These are phyloP conservation scores for Anarsia innoxiella DNA, from an alignment of 2,888 invertebrate genomes.

Conservation along the genomic window DNA sequence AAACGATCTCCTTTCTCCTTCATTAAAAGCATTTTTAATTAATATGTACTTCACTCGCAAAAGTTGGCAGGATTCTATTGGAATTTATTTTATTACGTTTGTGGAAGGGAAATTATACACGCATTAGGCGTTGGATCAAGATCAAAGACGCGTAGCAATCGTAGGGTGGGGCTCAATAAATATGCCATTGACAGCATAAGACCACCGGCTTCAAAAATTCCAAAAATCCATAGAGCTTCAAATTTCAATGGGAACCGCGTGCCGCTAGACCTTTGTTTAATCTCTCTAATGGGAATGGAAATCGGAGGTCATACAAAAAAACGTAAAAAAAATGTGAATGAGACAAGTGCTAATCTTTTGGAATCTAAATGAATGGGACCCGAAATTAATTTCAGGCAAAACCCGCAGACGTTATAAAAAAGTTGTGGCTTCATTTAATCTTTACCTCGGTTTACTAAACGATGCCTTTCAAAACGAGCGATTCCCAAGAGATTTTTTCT, in stretches of 20 bases:
- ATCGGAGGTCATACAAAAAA: conserved; percentile 30
- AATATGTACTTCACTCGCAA: too few relatives aligned
- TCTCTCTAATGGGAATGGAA: conserved; percentile 21
- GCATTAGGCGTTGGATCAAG: too few relatives aligned
- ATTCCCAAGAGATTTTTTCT: conserved; percentile 24
- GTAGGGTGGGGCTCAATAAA: conserved; percentile 26
- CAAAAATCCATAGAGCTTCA: conserved; percentile 32
- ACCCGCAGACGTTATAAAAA: conserved; percentile 16
- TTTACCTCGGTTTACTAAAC: conserved; percentile 8
- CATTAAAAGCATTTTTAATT: too few relatives aligned
- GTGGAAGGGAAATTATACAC: too few relatives aligned
- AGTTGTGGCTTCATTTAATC: conserved; percentile 11
- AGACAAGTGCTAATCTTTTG: conserved; percentile 30
- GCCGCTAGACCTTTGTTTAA: conserved; percentile 33
- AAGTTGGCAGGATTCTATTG: too few relatives aligned
- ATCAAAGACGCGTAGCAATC: too few relatives aligned
- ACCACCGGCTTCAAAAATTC: conserved; percentile 42
- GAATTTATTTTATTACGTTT: too few relatives aligned
- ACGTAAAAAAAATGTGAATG: conserved; percentile 31
- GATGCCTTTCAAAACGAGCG: conserved; percentile 23
- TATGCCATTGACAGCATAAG: conserved; percentile 16
- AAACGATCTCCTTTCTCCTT: too few relatives aligned
- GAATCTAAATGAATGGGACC: conserved; percentile 27
- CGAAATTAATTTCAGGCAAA: conserved; percentile 13
- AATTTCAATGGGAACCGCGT: conserved; percentile 45